phyloP scores from a whole-genome alignment of 2,888 invertebrate genomes.

The Proisotoma minuta region DNA sequence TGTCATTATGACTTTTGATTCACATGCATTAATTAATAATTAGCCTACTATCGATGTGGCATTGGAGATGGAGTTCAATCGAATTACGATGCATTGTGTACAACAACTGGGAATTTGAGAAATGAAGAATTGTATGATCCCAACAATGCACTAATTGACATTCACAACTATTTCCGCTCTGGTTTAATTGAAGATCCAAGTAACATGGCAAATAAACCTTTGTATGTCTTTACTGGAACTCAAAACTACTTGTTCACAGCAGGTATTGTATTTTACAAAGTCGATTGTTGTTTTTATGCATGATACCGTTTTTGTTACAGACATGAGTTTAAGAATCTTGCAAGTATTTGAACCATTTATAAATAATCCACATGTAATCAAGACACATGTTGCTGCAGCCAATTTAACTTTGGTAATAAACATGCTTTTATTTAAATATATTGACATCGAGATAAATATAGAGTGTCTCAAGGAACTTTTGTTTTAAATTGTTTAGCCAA shows the following conservation, averaged over 20 bases:
- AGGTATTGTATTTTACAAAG: conserved; percentile 15
- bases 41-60: conserved; percentile 45
- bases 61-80: conserved; percentile 21
- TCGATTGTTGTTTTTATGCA: neutral
- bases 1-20: neutral
- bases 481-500: conserved; percentile 13
- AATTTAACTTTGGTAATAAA: conserved; percentile 20
- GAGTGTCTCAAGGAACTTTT: neutral
- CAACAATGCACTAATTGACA: conserved; percentile 16
- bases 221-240: conserved; percentile 31
- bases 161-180: conserved; percentile 5
- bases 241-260: conserved; percentile 33
- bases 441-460: neutral
- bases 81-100: conserved; percentile 37
- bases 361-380: conserved; percentile 12
- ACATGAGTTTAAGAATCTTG: conserved; percentile 12
- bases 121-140: neutral
- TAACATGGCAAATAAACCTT: conserved; percentile 23
- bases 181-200: conserved; percentile 24
- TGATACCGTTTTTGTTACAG: neutral
- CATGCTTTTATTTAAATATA: neutral
- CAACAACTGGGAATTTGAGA: conserved; percentile 15
- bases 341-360: conserved; percentile 28
- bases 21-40: neutral
- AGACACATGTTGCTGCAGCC: conserved; percentile 19